Conservation (phyloP, 2,113 vertebrate species). For the Aegotheles bennettii region DNA sequence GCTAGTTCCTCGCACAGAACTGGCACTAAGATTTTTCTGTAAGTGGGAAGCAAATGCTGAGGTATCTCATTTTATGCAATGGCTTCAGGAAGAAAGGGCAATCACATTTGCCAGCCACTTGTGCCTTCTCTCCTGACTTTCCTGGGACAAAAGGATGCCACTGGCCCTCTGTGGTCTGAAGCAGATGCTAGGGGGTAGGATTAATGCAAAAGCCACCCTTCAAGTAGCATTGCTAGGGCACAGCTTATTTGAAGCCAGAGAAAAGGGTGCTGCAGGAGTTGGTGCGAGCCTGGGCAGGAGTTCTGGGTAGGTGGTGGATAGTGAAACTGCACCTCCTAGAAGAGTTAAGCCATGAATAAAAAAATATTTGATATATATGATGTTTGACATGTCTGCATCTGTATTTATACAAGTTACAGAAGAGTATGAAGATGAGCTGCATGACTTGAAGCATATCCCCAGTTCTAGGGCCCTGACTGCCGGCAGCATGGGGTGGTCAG, state of each 20-base stretch:
- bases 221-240: neutral
- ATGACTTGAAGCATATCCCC: neutral
- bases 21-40: neutral
- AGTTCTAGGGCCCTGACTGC: neutral
- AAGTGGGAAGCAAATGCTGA: neutral
- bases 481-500: neutral
- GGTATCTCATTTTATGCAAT: neutral
- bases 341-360: neutral
- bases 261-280: neutral
- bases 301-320: neutral
- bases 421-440: neutral
- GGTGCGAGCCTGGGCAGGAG: neutral
- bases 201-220: neutral
- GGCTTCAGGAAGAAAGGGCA: neutral
- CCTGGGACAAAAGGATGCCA: neutral
- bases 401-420: neutral
- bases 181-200: neutral
- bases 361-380: neutral
- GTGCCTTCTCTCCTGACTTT: neutral
- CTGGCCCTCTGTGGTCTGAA: neutral
- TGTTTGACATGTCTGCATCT: neutral
- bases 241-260: neutral
- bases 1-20: neutral
- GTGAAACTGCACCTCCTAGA: neutral
- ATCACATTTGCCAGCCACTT: neutral